Base-by-base conservation (phyloP, 2,888 invertebrate genomes). In the Willowsia nigromaculata region DNA sequence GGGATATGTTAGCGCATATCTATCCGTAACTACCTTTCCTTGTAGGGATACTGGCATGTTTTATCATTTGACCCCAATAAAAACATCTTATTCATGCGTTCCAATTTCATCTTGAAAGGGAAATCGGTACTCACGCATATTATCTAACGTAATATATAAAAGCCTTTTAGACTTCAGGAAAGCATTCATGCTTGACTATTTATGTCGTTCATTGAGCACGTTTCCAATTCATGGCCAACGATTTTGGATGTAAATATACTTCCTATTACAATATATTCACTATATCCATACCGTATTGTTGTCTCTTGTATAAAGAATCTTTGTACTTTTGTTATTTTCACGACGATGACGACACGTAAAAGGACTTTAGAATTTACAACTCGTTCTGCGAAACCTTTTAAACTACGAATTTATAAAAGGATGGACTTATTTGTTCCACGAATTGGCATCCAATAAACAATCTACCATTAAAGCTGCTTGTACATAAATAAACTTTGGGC, bases 11-110 rank as follows among this genome's bases (percentile, higher is more conserved):
- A 33, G 15, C 18, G 18, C 4, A 27, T 25, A 84, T 71, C 18
- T 56, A 15, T 84, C 47, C 71, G 25, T 71, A 74, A 85, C 76
- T 53, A 27, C 13, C 53, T 30, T 22, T 47, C 30, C 13, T 18
- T 53, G 18, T 22, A 74, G 25, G 6, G 47, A 47, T 74, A 74
- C 47, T 25, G 85, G 5, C 43, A n/a, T 43, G 22, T 78, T 78
- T 85, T 85, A 78, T 85, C 78, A 78, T 59, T 25, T 85, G 85
- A 78, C 85, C 85, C 78, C 43, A 78, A 85, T 85, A 85, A 27
- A 74, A 76, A 47, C 40, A 71, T 22, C 25, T 40, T 43, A 43
- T 71, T 43, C 71, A 43, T 71, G 71, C 13, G 18, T 71, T 71
- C 71, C 71, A 71, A 71, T 71, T 71, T 43, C 37, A 71, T 40